Evolutionary conservation across 2,113 vertebrate genomes (phyloP).

Genomic region (Myiagra hebetior): DNA sequence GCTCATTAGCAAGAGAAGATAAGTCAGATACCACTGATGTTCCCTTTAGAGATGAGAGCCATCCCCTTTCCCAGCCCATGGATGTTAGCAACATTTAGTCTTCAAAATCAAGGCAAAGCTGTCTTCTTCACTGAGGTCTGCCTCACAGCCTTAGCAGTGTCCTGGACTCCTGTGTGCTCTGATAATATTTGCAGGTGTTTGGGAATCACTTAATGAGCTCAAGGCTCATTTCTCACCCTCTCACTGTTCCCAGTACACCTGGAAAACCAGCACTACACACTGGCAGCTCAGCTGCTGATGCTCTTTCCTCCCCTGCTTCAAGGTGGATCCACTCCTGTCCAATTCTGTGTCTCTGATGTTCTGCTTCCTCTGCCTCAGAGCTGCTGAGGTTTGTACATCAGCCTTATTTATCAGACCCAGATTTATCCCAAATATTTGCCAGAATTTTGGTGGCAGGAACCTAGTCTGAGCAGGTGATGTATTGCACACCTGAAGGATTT

Average conservation of each 20-base stretch:
- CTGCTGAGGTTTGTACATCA: not conserved
- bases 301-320: not conserved
- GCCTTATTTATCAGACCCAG: not conserved
- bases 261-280: not conserved
- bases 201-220: not conserved
- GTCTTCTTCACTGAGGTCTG: not conserved
- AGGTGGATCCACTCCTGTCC: not conserved
- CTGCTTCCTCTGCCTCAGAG: not conserved
- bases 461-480: not conserved
- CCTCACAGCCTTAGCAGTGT: not conserved
- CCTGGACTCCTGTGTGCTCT: not conserved
- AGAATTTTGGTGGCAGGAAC: not conserved
- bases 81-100: not conserved
- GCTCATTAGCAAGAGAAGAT: conserved; percentile 71
- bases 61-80: not conserved
- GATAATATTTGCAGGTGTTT: not conserved
- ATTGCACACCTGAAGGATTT: not conserved
- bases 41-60: conserved; percentile 56
- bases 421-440: not conserved
- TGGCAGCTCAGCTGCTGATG: not conserved
- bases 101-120: not conserved
- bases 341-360: not conserved
- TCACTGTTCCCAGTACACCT: not conserved
- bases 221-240: not conserved
- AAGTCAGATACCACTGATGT: conserved; percentile 37